Evolutionary conservation across 2,113 vertebrate species (phyloP).

Genomic region (Labrus mixtus): DNA sequence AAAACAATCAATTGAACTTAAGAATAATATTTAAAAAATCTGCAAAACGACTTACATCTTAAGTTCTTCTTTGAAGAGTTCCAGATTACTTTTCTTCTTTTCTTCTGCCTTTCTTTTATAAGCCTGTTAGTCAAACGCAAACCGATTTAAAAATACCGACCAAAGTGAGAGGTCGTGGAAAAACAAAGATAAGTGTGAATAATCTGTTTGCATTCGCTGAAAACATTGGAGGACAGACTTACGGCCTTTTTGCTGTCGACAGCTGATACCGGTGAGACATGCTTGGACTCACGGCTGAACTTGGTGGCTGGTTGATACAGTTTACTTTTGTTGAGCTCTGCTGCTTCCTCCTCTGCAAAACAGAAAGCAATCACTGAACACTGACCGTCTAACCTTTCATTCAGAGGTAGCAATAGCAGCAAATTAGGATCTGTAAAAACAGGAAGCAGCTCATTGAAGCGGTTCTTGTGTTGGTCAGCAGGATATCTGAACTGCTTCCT

Average conservation of each 20-base stretch:
- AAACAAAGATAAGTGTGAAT: not conserved
- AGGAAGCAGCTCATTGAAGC: not conserved
- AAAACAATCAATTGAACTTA: not conserved
- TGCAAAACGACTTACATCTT: constrained; percentile 79
- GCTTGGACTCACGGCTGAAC: constrained; percentile 70
- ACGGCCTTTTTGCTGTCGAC: constrained; percentile 80
- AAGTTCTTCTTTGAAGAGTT: constrained; percentile 87
- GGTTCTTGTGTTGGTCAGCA: not conserved
- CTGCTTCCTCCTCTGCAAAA: constrained; percentile 81
- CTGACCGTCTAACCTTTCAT: not conserved
- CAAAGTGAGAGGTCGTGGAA: not conserved
- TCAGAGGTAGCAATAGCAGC: not conserved
- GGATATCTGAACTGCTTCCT: constrained; percentile 15
- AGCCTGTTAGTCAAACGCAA: constrained; percentile 62
- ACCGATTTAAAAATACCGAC: not conserved
- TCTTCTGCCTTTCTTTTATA: constrained; percentile 84
- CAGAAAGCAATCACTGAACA: not conserved
- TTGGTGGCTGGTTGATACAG: constrained; percentile 83
- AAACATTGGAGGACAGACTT: constrained; percentile 53
- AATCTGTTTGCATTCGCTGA: not conserved
- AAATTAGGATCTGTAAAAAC: not conserved
- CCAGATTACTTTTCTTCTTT: constrained; percentile 88
- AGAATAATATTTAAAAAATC: not conserved
- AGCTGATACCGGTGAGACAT: constrained; percentile 60
- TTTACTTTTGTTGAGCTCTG: constrained; percentile 81